Evolutionary conservation across 2,888 invertebrate genomes (phyloP), one percentile per base, ranked within the genome.

Genomic region (Gisinianus flammeolus): DNA sequence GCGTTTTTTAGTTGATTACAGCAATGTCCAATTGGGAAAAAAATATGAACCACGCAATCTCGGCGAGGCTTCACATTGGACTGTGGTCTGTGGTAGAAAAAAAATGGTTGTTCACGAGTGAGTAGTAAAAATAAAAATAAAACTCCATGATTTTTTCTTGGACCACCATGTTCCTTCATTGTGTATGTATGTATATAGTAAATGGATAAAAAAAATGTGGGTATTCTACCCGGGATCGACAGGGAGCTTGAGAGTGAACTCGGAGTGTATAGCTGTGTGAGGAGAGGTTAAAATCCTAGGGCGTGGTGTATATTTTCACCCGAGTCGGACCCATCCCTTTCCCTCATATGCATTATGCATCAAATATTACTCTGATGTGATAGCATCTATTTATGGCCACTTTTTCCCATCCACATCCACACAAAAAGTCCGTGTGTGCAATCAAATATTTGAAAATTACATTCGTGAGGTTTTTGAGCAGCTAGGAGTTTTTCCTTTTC

Each of bases 321-420:
- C 74, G 67, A 74, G 54, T 76, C 44, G 76, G 76, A 70, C 76
- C 76, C 76, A 76, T 76, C 76, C 76, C 31, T 62, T 54, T 66
- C 28, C 44, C 54, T 33, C 31, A 22, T n/a, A 72, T 71, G 56
- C 71, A 71, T 72, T 22, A 72, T 72, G 58, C 72, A 72, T 72
- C 26, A n/a, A 58, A 30, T 54, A 72, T 72, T 54, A 54, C 24
- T 58, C n/a, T 16, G 16, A 31, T 67, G 30, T 74, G 74, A 74
- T 74, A 74, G 44, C 52, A 74, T 74, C 74, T 74, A 74, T 74
- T 64, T 74, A 74, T 44, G 73, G 73, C 73, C 64, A 44, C 64
- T 74, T 72, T 72, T 72, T 72, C 72, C 33, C 72, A 72, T 72
- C 72, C 72, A 72, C 56, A 22, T 35, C 35, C 35, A 44, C 35